Evolutionary conservation across 30 jellyfish, hydroid and myxozoan species (phyloP).

Genomic region (Phacellophora camtschatica): DNA sequence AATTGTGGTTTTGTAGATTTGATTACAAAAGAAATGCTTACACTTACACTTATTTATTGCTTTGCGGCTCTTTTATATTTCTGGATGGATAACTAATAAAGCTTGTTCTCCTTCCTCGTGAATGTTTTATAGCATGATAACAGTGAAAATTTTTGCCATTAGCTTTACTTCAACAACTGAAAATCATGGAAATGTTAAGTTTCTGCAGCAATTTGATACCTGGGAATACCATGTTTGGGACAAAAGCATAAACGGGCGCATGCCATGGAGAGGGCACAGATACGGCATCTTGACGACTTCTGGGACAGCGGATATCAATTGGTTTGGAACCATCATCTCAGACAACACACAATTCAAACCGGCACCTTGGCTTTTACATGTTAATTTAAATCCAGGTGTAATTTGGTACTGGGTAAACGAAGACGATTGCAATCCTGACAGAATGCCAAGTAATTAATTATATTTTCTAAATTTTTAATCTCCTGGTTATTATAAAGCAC

Average conservation of each 20-base stretch:
- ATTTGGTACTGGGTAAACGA: conserved; percentile 87
- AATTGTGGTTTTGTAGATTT: too few relatives aligned
- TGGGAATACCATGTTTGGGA: conserved; percentile 78
- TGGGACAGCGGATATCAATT: conserved; percentile 37
- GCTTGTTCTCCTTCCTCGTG: too few relatives aligned
- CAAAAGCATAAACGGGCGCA: conserved; percentile 42
- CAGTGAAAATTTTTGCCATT: background rate
- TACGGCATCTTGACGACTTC: conserved; percentile 85
- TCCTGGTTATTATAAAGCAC: background rate
- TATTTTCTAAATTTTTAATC: background rate
- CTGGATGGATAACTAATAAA: too few relatives aligned
- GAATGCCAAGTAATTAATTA: conserved; percentile 51
- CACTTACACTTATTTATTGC: too few relatives aligned
- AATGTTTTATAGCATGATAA: too few relatives aligned
- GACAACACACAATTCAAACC: conserved; percentile 62
- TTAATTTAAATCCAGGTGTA: conserved; percentile 57
- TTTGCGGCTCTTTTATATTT: too few relatives aligned
- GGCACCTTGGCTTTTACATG: conserved; percentile 60
- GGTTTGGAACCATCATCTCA: conserved; percentile 74
- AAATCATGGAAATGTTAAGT: conserved; percentile 25
- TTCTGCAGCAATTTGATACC: conserved; percentile 54
- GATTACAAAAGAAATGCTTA: too few relatives aligned
- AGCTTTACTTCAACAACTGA: conserved; percentile 24
- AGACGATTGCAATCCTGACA: conserved; percentile 72
- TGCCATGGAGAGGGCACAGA: conserved; percentile 82